Base-by-base conservation (phyloP, 2,888 invertebrate species). In the Didymodactylos carnosus region DNA sequence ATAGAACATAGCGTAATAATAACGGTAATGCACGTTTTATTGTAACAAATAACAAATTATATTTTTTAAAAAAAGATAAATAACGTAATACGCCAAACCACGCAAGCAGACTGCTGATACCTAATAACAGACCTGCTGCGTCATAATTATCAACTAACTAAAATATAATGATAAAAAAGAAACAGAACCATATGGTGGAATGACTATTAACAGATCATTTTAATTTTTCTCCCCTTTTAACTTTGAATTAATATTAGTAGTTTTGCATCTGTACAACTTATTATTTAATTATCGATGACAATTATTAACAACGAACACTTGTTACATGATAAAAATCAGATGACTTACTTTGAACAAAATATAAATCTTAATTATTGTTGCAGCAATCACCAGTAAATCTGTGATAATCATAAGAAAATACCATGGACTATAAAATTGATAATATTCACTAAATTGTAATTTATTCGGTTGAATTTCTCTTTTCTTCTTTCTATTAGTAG, bases 31-130 rank as follows among this genome's bases (percentile, higher is more conserved):
- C 93, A 81, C 89, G 90, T 82, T 94, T 93, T 78, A 99, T 81
- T 0, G 98, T 98, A 69, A 98, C 84, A 80, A 99, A 94, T 1
- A 99, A 90, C 72, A 98, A 95, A 85, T 98, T 99, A 84, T 97
- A 99, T 0, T 94, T 94, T 82, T 91, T 90, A 83, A 98, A 99
- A 84, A 98, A 98, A 35, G 94, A 94, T 39, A 99, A 86, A 82
- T 99, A 99, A 72, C 98, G 87, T 23, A 98, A 85, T 0, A 98
- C 91, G 39, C 98, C 97, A 81, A 95, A 91, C 94, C 97, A 99
- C 0, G 95, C 94, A 1, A 99, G 85, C 77, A 99, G 86, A 81
- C 92, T 95, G 6, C 97, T 98, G 16, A 91, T 88, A 4, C 98
- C 98, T n/a, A 98, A 85, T 79, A 94, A 89, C 39, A 98, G 86